A percentile compares a stretch with the other conserved stretches of the same genome.
phyloP scores from a whole-genome alignment of 2,797 vertebrate genomes.

The Coregonus suidteri region DNA sequence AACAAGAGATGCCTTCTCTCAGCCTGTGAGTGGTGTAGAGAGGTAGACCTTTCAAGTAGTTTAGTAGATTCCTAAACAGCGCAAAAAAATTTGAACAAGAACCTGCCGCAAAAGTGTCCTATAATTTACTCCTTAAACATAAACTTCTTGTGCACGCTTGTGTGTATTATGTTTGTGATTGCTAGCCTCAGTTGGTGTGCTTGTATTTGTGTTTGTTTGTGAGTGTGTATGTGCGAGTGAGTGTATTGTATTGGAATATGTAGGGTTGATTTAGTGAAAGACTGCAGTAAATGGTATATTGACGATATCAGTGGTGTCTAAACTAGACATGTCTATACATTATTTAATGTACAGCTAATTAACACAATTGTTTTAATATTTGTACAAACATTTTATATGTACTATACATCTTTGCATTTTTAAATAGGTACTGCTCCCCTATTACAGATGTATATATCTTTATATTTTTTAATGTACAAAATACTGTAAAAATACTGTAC shows the following conservation, averaged over 20 bases:
- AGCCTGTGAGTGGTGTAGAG: constrained; percentile 6
- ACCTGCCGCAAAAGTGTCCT: constrained; percentile 64
- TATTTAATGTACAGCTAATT: constrained; percentile 80
- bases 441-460: constrained; percentile 79
- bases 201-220: constrained; percentile 49
- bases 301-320: constrained; percentile 61
- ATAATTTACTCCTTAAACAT: constrained; percentile 65
- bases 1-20: constrained; percentile 64
- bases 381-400: constrained; percentile 81
- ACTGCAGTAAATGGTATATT: constrained; percentile 63
- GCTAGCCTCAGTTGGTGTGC: constrained; percentile 59
- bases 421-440: constrained; percentile 76
- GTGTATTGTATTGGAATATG: constrained; percentile 20
- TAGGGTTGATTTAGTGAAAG: constrained; percentile 58
- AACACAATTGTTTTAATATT: constrained; percentile 74
- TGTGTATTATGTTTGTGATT: constrained; percentile 58
- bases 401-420: constrained; percentile 73
- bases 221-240: constrained; percentile 26
- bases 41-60: constrained; percentile 1
- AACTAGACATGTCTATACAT: constrained; percentile 73
- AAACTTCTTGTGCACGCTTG: constrained; percentile 67
- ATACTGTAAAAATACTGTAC: constrained; percentile 73
- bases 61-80: constrained; percentile 46
- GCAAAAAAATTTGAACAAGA: constrained; percentile 52
- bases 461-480: constrained; percentile 82